Evolutionary conservation across 2,797 vertebrate genomes (phyloP).

Genomic region (Labeo calbasu): DNA sequence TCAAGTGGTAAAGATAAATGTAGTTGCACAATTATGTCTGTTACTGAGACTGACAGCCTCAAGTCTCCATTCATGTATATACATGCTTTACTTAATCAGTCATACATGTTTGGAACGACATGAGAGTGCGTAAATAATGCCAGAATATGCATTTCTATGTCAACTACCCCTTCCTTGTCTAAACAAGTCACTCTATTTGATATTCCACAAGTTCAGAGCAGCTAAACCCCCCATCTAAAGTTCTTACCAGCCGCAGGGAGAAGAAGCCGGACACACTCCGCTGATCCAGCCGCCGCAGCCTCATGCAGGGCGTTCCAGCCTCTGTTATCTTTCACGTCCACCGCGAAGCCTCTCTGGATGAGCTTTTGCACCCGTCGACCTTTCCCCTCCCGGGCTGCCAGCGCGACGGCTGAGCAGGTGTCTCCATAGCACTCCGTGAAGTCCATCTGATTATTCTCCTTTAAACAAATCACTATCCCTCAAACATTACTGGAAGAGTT

Average conservation of each 20-base stretch:
- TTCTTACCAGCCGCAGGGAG: slow-evolving; percentile 78
- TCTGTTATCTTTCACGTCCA: slow-evolving; percentile 89
- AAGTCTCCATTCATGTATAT: too few species aligned
- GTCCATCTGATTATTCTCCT: slow-evolving; percentile 79
- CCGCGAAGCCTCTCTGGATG: slow-evolving; percentile 79
- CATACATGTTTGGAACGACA: too few species aligned
- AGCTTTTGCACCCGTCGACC: slow-evolving; percentile 77
- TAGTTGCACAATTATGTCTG: background rate
- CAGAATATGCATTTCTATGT: background rate
- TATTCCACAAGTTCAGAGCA: background rate
- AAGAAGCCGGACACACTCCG: slow-evolving; percentile 81
- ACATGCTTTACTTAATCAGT: background rate
- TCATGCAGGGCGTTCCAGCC: slow-evolving; percentile 93
- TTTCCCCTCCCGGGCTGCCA: slow-evolving; percentile 83
- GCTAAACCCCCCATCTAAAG: background rate
- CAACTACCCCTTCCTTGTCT: too few species aligned
- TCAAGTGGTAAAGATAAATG: background rate
- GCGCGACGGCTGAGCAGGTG: slow-evolving; percentile 84
- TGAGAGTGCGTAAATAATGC: background rate
- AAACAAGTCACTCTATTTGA: background rate
- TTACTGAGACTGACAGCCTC: background rate
- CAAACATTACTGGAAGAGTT: slow-evolving; percentile 2
- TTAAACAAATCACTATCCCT: background rate
- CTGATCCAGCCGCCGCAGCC: slow-evolving; percentile 83
- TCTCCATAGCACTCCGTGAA: slow-evolving; percentile 89